A percentile compares a stretch with the other conserved stretches of the same genome.
Evolutionary conservation across 2,888 invertebrate genomes (phyloP).

Genomic region (Platerodrilus igneus): DNA sequence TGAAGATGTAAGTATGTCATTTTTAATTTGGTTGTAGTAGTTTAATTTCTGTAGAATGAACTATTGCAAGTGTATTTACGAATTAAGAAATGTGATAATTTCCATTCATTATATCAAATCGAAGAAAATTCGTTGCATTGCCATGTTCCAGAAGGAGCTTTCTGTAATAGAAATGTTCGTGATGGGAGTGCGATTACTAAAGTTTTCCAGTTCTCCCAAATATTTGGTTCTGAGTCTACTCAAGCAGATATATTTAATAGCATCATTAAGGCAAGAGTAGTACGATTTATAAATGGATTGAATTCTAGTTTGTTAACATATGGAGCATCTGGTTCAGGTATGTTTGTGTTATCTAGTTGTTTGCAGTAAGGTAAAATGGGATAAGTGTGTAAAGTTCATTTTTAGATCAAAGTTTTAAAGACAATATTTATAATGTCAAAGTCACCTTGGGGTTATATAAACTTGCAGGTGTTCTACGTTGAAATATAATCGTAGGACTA

Average conservation of each 20-base stretch:
- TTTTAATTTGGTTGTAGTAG: too few species aligned
- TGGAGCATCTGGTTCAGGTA: conserved; percentile 87
- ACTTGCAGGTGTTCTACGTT: too few species aligned
- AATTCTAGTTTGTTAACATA: conserved; percentile 79
- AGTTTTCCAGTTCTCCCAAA: conserved; percentile 36
- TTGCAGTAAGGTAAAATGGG: too few species aligned
- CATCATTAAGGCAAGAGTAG: conserved; percentile 36
- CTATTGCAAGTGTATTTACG: conserved; percentile 21
- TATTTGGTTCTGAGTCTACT: conserved; percentile 33
- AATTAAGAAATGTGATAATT: conserved; percentile 30
- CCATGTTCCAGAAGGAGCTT: conserved; percentile 27
- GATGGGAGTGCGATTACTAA: conserved; percentile 27
- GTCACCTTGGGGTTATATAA: too few species aligned
- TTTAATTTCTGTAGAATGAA: too few species aligned
- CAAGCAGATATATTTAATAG: conserved; percentile 38
- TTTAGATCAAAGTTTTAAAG: too few species aligned
- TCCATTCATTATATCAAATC: too few species aligned
- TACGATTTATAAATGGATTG: conserved; percentile 53
- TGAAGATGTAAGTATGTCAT: too few species aligned
- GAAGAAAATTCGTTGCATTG: conserved; percentile 26
- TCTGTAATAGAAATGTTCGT: conserved; percentile 24
- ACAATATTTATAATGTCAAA: too few species aligned
- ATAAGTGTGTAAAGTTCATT: too few species aligned
- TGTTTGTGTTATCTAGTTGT: too few species aligned
- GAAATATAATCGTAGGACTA: too few species aligned